These are phyloP conservation scores for Baccha elongata DNA, from an alignment of 2,888 invertebrate genomes.

Conservation along the genomic window DNA sequence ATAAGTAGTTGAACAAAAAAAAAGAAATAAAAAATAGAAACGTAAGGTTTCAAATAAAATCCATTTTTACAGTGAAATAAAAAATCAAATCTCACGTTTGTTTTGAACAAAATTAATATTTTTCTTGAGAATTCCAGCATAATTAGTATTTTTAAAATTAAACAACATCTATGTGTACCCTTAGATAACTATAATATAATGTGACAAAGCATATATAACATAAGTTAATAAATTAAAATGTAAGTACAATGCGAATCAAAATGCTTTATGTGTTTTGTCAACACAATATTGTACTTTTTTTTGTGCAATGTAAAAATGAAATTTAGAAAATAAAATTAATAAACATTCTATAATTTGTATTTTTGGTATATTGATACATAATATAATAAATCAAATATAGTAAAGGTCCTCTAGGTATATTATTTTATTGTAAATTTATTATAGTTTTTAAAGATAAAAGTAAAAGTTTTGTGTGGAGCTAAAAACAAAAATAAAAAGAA, in stretches of 20 bases:
- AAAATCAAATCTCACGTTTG: too few relatives aligned
- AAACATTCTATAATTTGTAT: conserved; percentile 14
- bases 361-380: background rate
- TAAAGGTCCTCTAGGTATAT: conserved; percentile 51
- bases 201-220: conserved; percentile 26
- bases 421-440: conserved; percentile 61
- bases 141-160: conserved; percentile 9
- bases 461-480: conserved; percentile 14
- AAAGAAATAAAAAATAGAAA: background rate
- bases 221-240: conserved; percentile 10
- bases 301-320: conserved; percentile 2
- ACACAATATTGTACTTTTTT: conserved; percentile 8
- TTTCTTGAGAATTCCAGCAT: background rate
- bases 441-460: conserved; percentile 37
- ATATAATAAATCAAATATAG: background rate
- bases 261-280: conserved; percentile 61
- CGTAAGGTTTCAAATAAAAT: background rate
- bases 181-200: conserved; percentile 16
- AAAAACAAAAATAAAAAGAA: conserved; percentile 9
- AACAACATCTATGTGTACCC: conserved; percentile 38
- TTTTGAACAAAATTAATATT: background rate
- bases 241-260: conserved; percentile 38
- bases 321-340: conserved; percentile 1
- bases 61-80: too few relatives aligned
- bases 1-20: background rate